Percentiles rank a stretch among this genome's conserved stretches.
Evolutionary conservation across 2,113 vertebrate species (phyloP).

Genomic region (Alouatta palliata): DNA sequence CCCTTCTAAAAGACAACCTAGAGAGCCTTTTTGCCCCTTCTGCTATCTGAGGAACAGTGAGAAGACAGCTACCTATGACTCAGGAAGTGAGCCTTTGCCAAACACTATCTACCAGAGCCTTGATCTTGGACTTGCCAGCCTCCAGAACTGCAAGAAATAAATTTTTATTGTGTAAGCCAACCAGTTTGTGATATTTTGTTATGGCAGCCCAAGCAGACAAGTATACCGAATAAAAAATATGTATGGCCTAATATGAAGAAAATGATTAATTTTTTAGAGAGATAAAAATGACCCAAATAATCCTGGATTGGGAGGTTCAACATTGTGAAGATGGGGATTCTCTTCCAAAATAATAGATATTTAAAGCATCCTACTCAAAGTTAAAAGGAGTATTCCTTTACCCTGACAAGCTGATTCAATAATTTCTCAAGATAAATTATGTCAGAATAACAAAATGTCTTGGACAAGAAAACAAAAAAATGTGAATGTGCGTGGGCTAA

Average conservation of each 20-base stretch:
- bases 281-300: not conserved
- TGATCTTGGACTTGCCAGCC: not conserved
- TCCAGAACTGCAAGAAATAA: not conserved
- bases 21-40: not conserved
- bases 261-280: not conserved
- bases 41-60: not conserved
- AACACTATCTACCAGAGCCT: not conserved
- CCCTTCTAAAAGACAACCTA: not conserved
- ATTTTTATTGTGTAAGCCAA: not conserved
- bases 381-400: not conserved
- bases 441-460: not conserved
- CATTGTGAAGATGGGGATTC: no score
- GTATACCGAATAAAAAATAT: not conserved
- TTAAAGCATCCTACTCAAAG: not conserved
- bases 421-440: not conserved
- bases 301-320: not conserved
- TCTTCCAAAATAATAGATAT: not conserved
- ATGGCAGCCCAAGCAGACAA: not conserved
- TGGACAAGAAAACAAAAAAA: not conserved
- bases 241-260: not conserved
- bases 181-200: not conserved
- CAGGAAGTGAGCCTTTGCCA: not conserved
- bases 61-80: not conserved
- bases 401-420: not conserved
- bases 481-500: not conserved